These are phyloP conservation scores for Oryzias celebensis DNA, from an alignment of 2,113 vertebrate species.

Conservation along the genomic window DNA sequence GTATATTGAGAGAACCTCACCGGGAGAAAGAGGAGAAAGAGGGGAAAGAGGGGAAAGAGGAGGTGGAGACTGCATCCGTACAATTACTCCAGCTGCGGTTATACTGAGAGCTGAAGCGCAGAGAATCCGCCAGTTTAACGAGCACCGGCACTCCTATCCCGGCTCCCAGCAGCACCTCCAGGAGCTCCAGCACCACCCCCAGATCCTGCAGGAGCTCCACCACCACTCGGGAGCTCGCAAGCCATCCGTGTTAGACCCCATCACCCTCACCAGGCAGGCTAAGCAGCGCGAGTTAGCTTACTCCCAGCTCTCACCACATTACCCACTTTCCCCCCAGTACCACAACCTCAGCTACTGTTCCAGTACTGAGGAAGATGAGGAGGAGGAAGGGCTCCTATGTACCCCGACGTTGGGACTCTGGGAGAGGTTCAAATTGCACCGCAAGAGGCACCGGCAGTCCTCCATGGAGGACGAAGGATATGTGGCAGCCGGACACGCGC, in stretches of 20 bases:
- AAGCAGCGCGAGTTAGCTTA: slow-evolving; percentile 91
- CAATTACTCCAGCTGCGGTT: slow-evolving; percentile 87
- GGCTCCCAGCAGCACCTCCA: slow-evolving; percentile 83
- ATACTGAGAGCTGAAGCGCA: slow-evolving; percentile 91
- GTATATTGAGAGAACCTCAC: slow-evolving; percentile 90
- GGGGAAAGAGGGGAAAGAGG: slow-evolving; percentile 26
- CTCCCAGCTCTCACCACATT: slow-evolving; percentile 91
- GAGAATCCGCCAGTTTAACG: slow-evolving; percentile 89
- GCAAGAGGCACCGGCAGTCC: slow-evolving; percentile 86
- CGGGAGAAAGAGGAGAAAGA: slow-evolving; percentile 69
- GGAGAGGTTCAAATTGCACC: slow-evolving; percentile 94
- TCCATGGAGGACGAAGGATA: slow-evolving; percentile 87
- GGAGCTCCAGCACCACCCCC: slow-evolving; percentile 72
- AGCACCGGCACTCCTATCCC: slow-evolving; percentile 95
- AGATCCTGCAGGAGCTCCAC: slow-evolving; percentile 71
- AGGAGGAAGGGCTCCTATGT: slow-evolving; percentile 82
- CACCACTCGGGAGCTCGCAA: slow-evolving; percentile 79
- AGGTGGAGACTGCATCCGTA: slow-evolving; percentile 83
- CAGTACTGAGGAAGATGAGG: slow-evolving; percentile 85
- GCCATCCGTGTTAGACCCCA: slow-evolving; percentile 90
- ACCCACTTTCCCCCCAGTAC: slow-evolving; percentile 91
- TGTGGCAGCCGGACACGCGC: slow-evolving; percentile 93
- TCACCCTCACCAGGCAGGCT: slow-evolving; percentile 81
- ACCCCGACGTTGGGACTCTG: slow-evolving; percentile 90
- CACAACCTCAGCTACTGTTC: slow-evolving; percentile 94